Evolutionary conservation across 1,140 invertebrate species (phyloP).

Genomic region (Philaenus spumarius): DNA sequence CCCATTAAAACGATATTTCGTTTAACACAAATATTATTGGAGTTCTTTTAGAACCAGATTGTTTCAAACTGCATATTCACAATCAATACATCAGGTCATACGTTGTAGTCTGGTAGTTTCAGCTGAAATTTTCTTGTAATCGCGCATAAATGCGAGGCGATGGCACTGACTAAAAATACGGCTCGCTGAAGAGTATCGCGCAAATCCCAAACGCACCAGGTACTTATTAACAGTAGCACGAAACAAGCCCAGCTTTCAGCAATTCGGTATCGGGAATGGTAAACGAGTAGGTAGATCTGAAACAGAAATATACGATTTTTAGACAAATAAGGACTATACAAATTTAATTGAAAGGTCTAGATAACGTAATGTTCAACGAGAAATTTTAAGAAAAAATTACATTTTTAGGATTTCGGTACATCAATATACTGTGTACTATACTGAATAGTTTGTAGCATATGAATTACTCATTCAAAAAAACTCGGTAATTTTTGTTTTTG

Average conservation of each 20-base stretch:
- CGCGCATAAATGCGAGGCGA: slow-evolving; percentile 16
- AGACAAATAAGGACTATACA: not conserved
- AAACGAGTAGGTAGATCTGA: slow-evolving; percentile 21
- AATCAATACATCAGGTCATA: slow-evolving; percentile 17
- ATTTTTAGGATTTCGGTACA: too few relatives aligned
- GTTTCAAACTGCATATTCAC: too few relatives aligned
- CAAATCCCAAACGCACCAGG: slow-evolving; percentile 24
- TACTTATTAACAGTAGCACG: slow-evolving; percentile 14
- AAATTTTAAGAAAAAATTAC: too few relatives aligned
- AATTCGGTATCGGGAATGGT: slow-evolving; percentile 18
- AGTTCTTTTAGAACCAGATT: too few relatives aligned
- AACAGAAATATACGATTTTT: not conserved
- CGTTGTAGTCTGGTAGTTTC: slow-evolving; percentile 28
- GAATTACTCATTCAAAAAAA: too few relatives aligned
- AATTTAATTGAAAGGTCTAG: slow-evolving; percentile 3
- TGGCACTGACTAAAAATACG: slow-evolving; percentile 19
- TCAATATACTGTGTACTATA: too few relatives aligned
- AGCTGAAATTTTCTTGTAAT: slow-evolving; percentile 15
- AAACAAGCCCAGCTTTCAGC: slow-evolving; percentile 22
- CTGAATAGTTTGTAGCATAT: too few relatives aligned
- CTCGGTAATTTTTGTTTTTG: too few relatives aligned
- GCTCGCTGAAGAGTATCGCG: slow-evolving; percentile 19
- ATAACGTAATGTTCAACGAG: not conserved
- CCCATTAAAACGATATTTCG: too few relatives aligned
- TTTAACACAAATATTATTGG: too few relatives aligned